Conservation (phyloP, 2,888 invertebrate species). For the Dioctria linearis region DNA sequence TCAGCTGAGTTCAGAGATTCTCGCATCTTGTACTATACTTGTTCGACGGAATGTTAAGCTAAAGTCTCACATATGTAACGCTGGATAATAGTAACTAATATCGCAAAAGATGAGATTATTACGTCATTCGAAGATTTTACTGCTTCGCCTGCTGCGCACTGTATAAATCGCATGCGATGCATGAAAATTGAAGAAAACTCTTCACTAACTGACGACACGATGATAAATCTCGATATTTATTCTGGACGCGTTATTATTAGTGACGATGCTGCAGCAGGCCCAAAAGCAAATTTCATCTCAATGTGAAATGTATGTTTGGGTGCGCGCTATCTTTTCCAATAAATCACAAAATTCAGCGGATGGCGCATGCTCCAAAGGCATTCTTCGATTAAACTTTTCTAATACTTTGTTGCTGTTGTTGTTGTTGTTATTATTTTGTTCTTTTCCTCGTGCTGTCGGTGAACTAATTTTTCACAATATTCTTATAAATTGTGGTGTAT, state of each 20-base stretch:
- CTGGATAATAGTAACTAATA: slow-evolving; percentile 39
- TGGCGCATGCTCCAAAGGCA: slow-evolving; percentile 45
- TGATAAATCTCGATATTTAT: slow-evolving; percentile 18
- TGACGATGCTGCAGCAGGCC: background rate
- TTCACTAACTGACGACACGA: background rate
- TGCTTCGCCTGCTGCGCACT: background rate
- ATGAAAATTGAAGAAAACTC: slow-evolving; percentile 47
- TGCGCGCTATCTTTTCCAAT: slow-evolving; percentile 49
- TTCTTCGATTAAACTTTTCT: background rate
- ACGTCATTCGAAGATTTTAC: slow-evolving; percentile 43
- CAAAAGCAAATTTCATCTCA: background rate
- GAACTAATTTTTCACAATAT: slow-evolving; percentile 32
- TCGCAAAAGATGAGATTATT: slow-evolving; percentile 48
- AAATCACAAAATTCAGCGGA: slow-evolving; percentile 51
- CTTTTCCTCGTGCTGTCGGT: slow-evolving; percentile 30
- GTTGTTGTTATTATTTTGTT: background rate
- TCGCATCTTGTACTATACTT: slow-evolving; percentile 16
- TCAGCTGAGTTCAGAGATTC: background rate
- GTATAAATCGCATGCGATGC: slow-evolving; percentile 34
- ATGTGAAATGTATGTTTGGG: slow-evolving; percentile 31
- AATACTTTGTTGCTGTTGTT: no score
- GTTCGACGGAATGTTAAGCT: slow-evolving; percentile 28
- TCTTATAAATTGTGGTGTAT: slow-evolving; percentile 36
- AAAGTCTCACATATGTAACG: slow-evolving; percentile 42
- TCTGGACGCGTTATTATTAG: slow-evolving; percentile 2